Evolutionary conservation across 1,140 invertebrate genomes (phyloP), one percentile per base, ranked within the genome.

Genomic region (Drosophila willistoni): DNA sequence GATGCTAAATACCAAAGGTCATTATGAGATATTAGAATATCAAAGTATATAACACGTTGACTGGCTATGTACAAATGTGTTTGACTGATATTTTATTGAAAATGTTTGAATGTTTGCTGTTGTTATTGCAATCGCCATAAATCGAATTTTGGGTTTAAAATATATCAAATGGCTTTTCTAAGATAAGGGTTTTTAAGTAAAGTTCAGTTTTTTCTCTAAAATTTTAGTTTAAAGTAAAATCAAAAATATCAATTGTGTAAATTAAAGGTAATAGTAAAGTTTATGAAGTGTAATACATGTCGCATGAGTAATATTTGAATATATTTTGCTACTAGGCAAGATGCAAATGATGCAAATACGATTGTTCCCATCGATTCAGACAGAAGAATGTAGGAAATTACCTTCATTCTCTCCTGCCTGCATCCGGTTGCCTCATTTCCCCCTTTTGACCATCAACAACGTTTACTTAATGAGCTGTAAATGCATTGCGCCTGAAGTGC

Each of bases 401-500:
- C 44, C 17, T 22, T 51, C 44, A 12, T 22, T 39, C 7, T 39
- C 7, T 17, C 6, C 29, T 57, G 47, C 10, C 12, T 7, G 13
- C 10, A 13, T n/a, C 14, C 13, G 13, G 47, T 29, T 29, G 6
- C 13, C 9, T 25, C n/a, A 36, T 64, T n/a, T n/a, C n/a, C 4
- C 17, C 5, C 14, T 5, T 39, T 13, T 2, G 0, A 0, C 3
- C 36, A 25, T 13, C 2, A 33, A 25, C 33, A 64, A 65, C 67
- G 66, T 69, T 69, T 73, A 71, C 64, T 72, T 79, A 79, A 79
- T 79, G 76, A 76, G 73, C 68, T 68, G 73, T 76, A 72, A 78
- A 71, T 42, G 44, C 17, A 51, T 51, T 22, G 61, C 61, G 65
- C 34, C 25, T 64, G 56, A 70, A 60, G 17, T 67, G 71, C 29